Base-by-base conservation (phyloP, 2,888 invertebrate genomes). In the Platycheirus albimanus region DNA sequence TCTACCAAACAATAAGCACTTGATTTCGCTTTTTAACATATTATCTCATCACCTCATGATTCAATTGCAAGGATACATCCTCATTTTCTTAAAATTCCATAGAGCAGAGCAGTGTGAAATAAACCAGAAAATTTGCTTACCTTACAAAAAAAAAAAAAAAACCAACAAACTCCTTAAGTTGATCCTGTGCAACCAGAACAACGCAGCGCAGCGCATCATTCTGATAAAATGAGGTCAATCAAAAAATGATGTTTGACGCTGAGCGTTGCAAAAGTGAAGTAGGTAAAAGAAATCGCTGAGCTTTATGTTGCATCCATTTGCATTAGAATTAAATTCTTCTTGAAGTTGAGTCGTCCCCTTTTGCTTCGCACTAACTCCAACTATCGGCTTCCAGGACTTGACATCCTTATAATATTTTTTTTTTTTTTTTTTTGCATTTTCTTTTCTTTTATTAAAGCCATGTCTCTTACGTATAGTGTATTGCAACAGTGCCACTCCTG, bases 331-430 rank as follows among this genome's bases (percentile, higher is more conserved):
- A 66, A 71, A 71, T 51, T 58, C 66, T 61, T 58, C 54, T 63
- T 47, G 66, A 20, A 38, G 70, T 33, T 20, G 66, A 38, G 70
- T 33, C 30, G 66, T 71, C 47, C 58, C 45, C 38, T 66, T 24
- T 51, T 69, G 19, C 28, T 43, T 30, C 10, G 7, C 51, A 66
- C 51, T 61, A 70, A 71, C 76, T 75, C 30, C 61, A 33, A 17
- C 63, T 70, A 81, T 76, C 47, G 47, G 71, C 54, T 77, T 71
- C 52, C 43, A 67, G 71, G 70, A 72, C 81, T 81, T 81, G 77
- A 81, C 81, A 81, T 67, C 24, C 15, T 81, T n/a, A n/a, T n/a
- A n/a, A n/a, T n/a, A n/a, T n/a, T n/a, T n/a, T n/a, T n/a, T 52
- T 52, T 36, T 43, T 15, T 17, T 30, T 30, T 17, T 15, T 38